Conservation (phyloP, 1,140 invertebrate genomes). For the Arctopsyche grandis region DNA sequence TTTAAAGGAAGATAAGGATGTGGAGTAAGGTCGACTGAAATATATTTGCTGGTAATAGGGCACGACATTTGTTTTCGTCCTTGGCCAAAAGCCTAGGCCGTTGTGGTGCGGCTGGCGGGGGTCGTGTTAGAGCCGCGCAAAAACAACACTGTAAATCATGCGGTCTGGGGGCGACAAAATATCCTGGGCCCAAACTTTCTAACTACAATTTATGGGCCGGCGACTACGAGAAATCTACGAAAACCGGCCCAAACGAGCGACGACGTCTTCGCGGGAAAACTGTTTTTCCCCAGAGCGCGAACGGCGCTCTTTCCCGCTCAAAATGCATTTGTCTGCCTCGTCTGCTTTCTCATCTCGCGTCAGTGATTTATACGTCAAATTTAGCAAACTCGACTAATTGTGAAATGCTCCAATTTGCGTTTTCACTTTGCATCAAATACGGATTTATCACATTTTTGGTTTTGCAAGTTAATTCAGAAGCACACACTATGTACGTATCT, state of each 20-base stretch:
- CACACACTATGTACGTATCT: no score
- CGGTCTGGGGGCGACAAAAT: constrained; percentile 49
- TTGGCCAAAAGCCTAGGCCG: background rate
- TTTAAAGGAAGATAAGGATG: no score
- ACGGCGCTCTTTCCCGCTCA: no score
- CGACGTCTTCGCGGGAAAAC: background rate
- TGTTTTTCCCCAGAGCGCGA: background rate
- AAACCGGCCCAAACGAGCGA: constrained; percentile 11
- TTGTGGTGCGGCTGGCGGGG: background rate
- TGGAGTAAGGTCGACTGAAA: no score
- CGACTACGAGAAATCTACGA: constrained; percentile 38
- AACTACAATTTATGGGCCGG: constrained; percentile 52
- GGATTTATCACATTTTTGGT: no score
- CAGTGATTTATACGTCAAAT: background rate
- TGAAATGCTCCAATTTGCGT: no score
- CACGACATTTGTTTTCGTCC: no score
- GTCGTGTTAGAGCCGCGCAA: constrained; percentile 24
- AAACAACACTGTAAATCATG: constrained; percentile 53
- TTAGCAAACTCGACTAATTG: no score
- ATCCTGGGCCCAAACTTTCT: constrained; percentile 49
- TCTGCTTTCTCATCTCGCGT: background rate
- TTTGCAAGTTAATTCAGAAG: no score
- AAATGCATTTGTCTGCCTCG: constrained; percentile 12
- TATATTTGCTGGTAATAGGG: no score
- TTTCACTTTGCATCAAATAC: no score